Evolutionary conservation across 37 sponge, comb jelly and placozoan genomes (phyloP).

Genomic region (Diacarnus erythraeanus): DNA sequence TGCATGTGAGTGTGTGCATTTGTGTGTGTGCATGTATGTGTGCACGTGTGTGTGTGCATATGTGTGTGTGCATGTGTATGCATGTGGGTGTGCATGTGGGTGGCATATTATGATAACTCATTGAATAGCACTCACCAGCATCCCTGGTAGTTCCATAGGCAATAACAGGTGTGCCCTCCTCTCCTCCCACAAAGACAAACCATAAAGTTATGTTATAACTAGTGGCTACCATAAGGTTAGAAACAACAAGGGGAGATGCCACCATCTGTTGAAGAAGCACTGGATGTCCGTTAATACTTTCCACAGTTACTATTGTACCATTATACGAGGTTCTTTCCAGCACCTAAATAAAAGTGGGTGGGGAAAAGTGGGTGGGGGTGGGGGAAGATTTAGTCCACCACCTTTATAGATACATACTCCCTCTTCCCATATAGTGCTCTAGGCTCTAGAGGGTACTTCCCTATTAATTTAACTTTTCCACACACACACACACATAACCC

Average conservation of each 20-base stretch:
- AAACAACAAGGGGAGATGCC: background rate
- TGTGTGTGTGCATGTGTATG: background rate
- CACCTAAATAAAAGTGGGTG: slow-evolving; percentile 9
- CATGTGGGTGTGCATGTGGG: background rate
- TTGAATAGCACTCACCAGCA: background rate
- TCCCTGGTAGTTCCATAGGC: background rate
- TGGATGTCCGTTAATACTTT: background rate
- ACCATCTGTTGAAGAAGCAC: background rate
- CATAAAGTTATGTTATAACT: background rate
- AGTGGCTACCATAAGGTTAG: slow-evolving; percentile 2
- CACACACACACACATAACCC: too few species aligned
- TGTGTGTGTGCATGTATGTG: too few species aligned
- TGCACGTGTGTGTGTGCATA: background rate
- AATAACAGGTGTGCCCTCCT: background rate
- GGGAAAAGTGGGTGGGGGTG: background rate
- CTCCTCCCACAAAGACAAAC: slow-evolving; percentile 12
- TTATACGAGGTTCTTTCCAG: slow-evolving; percentile 1
- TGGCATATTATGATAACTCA: too few species aligned
- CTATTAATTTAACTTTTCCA: too few species aligned
- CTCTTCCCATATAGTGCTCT: too few species aligned
- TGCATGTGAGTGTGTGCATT: too few species aligned
- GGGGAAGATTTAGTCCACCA: too few species aligned
- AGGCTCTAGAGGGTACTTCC: too few species aligned
- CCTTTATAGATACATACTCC: too few species aligned
- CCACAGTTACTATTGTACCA: background rate